A percentile compares a stretch with the other conserved stretches of the same genome.
These are phyloP conservation scores for Drosophila kanapiae DNA, from an alignment of 1,140 invertebrate genomes.

Conservation along the genomic window DNA sequence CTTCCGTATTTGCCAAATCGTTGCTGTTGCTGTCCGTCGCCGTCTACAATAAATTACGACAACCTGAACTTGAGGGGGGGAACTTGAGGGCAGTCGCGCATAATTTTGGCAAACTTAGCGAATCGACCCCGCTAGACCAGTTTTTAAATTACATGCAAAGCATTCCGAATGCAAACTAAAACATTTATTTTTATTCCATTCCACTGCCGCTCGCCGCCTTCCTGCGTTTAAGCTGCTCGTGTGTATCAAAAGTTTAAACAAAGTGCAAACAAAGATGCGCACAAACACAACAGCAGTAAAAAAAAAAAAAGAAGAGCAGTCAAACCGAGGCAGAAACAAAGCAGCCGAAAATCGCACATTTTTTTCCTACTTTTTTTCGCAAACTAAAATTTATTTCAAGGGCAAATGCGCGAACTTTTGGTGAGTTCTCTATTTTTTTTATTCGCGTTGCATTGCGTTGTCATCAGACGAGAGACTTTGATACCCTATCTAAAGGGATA, in stretches of 20 bases:
- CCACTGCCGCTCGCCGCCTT: constrained; percentile 57
- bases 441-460: constrained; percentile 58
- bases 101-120: constrained; percentile 83
- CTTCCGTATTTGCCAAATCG: constrained; percentile 76
- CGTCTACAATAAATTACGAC: constrained; percentile 73
- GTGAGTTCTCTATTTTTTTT: constrained; percentile 35
- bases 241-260: constrained; percentile 75
- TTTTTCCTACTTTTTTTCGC: constrained; percentile 52
- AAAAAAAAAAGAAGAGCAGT: constrained; percentile 50
- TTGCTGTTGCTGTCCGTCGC: constrained; percentile 23
- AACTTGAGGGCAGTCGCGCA: constrained; percentile 65
- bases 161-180: constrained; percentile 81
- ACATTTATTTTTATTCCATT: constrained; percentile 72
- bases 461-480: constrained; percentile 41
- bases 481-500: constrained; percentile 46
- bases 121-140: constrained; percentile 71
- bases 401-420: constrained; percentile 75
- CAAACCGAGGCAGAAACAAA: constrained; percentile 42
- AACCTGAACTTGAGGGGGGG: constrained; percentile 51
- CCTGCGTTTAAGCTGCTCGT: constrained; percentile 67
- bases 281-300: constrained; percentile 24
- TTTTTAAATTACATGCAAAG: constrained; percentile 84
- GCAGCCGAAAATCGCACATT: constrained; percentile 56
- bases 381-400: constrained; percentile 83
- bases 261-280: constrained; percentile 68